Base-by-base conservation (phyloP, 2,888 invertebrate genomes). In the Drosophila austrosaltans region DNA sequence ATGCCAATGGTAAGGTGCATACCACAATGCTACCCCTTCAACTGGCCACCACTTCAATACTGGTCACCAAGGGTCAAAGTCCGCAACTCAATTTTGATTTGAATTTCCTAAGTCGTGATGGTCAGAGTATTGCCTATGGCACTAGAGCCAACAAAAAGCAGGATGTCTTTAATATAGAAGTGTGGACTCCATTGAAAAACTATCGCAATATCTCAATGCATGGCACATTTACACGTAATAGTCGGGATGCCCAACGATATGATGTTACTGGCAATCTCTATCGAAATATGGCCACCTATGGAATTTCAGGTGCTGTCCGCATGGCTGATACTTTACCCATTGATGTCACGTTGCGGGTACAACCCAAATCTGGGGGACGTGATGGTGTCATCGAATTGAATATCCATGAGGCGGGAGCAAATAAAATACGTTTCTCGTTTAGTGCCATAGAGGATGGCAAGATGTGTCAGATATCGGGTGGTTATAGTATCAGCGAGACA, bases 211-310 rank as follows among this genome's bases (percentile, higher is more conserved):
- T 93, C 6, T 91, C 92, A 6, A 82, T 93, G 77, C 90, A 91
- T 8, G 93, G 93, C 4, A 84, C 90, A 0, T 69, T 91, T 25
- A 76, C 70, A 22, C 79, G 66, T 53, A 85, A 78, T 40, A 69
- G 74, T 3, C 74, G 68, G 0, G 82, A 86, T 58, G 63, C 82
- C 0, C 81, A 80, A 1, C 83, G 90, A 40, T 91, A 91, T 53
- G 85, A 90, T 42, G 88, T 93, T 3, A 83, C 86, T 40, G 94
- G 93, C 22, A 91, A 91, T 73, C 78, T 94, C 25, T 92, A 92
- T 63, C 90, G 93, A 2, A 93, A 93, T 71, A 91, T 92, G 84
- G 84, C 79, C 2, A 92, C 92, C 25, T 93, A 92, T 78, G 90
- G 85, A 53, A 87, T 94, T 10, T 91, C 89, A 32, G 94, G 94